phyloP scores from a whole-genome alignment of 2,797 vertebrate genomes.

The Lithobates sylvaticus region DNA sequence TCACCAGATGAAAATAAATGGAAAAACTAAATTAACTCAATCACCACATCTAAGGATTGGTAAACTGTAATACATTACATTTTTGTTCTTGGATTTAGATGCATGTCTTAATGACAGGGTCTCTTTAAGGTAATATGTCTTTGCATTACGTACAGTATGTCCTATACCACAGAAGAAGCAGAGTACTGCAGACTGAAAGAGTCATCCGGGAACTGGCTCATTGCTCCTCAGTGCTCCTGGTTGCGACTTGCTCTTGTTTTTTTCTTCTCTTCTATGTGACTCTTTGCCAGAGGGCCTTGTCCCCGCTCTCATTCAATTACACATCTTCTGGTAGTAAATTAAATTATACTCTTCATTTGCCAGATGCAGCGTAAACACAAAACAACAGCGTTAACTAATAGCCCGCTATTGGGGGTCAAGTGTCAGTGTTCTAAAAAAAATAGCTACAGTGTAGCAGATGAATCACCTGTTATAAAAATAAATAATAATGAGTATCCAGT shows the following conservation, averaged over 20 bases:
- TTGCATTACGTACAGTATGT: too few relatives aligned
- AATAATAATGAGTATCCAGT: not conserved
- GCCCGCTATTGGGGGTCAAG: not conserved
- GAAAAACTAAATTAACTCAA: too few relatives aligned
- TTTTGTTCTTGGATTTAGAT: too few relatives aligned
- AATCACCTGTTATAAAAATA: not conserved
- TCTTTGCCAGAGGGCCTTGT: not conserved
- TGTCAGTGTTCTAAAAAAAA: not conserved
- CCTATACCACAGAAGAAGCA: too few relatives aligned
- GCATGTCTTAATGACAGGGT: too few relatives aligned
- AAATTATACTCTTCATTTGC: slow-evolving; percentile 31
- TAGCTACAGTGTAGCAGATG: slow-evolving; percentile 11
- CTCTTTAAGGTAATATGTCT: too few relatives aligned
- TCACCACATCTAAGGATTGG: too few relatives aligned
- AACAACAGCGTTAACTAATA: not conserved
- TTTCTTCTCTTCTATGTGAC: not conserved
- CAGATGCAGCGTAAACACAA: slow-evolving; percentile 32
- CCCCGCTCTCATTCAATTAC: slow-evolving; percentile 16
- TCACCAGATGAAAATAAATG: too few relatives aligned
- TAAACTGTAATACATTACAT: too few relatives aligned
- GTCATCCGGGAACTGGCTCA: too few relatives aligned
- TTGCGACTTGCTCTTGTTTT: not conserved
- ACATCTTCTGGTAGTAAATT: slow-evolving; percentile 39
- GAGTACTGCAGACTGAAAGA: too few relatives aligned
- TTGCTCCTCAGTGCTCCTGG: too few relatives aligned